phyloP scores from a whole-genome alignment of 2,888 invertebrate genomes.

The Lasioglossum figueresi region DNA sequence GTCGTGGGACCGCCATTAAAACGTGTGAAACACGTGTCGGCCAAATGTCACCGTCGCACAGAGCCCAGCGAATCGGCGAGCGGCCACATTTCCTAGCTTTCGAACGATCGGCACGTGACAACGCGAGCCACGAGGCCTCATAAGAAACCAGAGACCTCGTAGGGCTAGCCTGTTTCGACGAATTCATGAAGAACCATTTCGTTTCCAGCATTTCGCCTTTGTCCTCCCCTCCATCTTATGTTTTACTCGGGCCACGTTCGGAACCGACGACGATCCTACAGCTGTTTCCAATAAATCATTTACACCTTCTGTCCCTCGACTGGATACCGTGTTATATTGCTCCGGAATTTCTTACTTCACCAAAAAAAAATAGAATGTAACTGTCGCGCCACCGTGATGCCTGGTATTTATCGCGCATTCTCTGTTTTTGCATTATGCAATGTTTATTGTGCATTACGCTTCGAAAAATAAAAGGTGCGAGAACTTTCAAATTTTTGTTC shows the following conservation, averaged over 20 bases:
- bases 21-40: constrained; percentile 74
- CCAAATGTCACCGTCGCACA: constrained; percentile 72
- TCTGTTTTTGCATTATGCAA: no score
- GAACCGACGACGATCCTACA: not conserved
- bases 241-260: not conserved
- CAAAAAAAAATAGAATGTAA: not conserved
- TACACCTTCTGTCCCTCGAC: not conserved
- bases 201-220: constrained; percentile 19
- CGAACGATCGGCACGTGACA: constrained; percentile 53
- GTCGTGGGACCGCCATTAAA: not conserved
- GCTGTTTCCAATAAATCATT: constrained; percentile 27
- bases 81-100: constrained; percentile 50
- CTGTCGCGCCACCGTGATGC: not conserved
- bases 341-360: not conserved
- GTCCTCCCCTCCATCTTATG: not conserved
- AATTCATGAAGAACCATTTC: constrained; percentile 20
- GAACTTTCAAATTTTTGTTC: not conserved
- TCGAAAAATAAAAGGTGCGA: not conserved
- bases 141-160: not conserved
- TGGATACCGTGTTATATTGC: not conserved
- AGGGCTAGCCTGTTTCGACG: constrained; percentile 31
- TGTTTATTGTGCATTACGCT: no score
- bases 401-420: not conserved
- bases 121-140: constrained; percentile 10
- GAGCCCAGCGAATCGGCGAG: constrained; percentile 41